Conservation (phyloP, 2,113 vertebrate species). For the Archilochus colubris region DNA sequence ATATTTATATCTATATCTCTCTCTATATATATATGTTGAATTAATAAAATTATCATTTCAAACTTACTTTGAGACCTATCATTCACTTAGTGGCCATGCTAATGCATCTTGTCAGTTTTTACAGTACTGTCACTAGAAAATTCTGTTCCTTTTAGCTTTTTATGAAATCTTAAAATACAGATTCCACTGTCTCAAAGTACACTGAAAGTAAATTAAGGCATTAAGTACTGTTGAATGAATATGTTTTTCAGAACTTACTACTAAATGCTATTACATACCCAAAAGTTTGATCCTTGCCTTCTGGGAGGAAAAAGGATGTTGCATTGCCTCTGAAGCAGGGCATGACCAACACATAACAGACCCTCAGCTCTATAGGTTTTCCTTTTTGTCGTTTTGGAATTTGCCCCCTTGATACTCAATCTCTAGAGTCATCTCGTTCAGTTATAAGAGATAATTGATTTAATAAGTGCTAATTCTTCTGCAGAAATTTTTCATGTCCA, state of each 20-base stretch:
- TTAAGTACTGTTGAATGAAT: conserved; percentile 11
- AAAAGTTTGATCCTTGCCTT: conserved; percentile 1
- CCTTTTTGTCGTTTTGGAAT: neutral
- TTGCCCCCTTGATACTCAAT: neutral
- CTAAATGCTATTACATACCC: neutral
- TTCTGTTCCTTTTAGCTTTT: neutral
- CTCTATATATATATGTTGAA: neutral
- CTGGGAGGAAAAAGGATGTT: neutral
- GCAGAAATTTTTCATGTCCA: neutral
- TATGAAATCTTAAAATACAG: conserved; percentile 2
- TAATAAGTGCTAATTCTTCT: conserved; percentile 30
- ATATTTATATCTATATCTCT: too few relatives aligned
- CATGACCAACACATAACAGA: neutral
- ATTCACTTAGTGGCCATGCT: neutral
- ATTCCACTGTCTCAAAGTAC: conserved; percentile 19
- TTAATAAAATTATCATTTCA: neutral
- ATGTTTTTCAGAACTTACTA: neutral
- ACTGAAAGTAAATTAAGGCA: conserved; percentile 18
- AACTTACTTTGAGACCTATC: neutral
- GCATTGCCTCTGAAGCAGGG: neutral
- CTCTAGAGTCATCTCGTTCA: neutral
- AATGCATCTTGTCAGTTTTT: neutral
- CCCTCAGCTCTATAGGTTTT: neutral
- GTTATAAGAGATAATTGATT: conserved; percentile 21
- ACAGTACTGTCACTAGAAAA: neutral